Evolutionary conservation across 2,113 vertebrate genomes (phyloP).

Genomic region (Laticauda laticaudata): DNA sequence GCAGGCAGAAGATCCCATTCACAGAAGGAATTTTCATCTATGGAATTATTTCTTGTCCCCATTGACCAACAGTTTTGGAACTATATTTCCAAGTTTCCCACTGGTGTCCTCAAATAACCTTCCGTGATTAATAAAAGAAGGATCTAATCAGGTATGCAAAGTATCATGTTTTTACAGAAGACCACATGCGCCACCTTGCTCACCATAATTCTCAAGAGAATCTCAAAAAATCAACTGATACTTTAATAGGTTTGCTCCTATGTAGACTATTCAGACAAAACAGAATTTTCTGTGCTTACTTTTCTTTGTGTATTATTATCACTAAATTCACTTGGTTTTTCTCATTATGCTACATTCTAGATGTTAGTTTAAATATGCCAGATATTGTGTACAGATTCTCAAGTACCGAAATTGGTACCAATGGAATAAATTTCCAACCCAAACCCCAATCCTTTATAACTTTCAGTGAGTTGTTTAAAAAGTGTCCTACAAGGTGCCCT

Average conservation of each 20-base stretch:
- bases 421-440: neutral
- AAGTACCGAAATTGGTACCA: neutral
- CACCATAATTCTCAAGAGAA: neutral
- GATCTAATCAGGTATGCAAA: neutral
- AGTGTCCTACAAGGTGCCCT: neutral
- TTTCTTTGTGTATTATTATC: neutral
- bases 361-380: neutral
- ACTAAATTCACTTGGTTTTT: neutral
- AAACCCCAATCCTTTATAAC: neutral
- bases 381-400: neutral
- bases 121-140: neutral
- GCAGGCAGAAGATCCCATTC: neutral
- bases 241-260: neutral
- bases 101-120: conserved; percentile 7
- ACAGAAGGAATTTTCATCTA: rapidly evolving
- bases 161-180: conserved; percentile 4
- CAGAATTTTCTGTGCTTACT: neutral
- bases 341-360: neutral
- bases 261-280: conserved; percentile 3
- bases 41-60: neutral
- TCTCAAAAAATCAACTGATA: conserved; percentile 8
- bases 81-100: neutral
- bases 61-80: neutral
- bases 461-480: neutral
- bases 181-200: neutral